Evolutionary conservation across 2,113 vertebrate genomes (phyloP).

Genomic region (Ardeotis arabs): DNA sequence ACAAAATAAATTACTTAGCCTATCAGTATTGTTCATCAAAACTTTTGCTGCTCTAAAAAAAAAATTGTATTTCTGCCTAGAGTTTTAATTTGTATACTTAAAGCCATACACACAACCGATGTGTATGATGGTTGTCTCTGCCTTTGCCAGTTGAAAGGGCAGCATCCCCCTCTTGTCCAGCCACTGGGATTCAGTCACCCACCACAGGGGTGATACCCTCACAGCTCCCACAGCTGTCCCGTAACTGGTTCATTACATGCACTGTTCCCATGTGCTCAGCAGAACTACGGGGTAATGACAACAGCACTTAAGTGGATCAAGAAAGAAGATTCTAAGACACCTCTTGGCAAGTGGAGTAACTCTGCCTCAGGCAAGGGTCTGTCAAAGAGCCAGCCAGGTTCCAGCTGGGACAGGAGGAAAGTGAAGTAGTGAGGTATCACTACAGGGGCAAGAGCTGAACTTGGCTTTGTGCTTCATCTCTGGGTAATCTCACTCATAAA

Average conservation of each 20-base stretch:
- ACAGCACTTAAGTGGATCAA: neutral
- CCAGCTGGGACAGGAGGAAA: neutral
- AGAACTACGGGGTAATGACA: rapidly evolving
- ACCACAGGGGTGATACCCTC: neutral
- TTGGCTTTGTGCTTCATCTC: neutral
- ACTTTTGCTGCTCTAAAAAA: neutral
- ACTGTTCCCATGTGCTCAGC: rapidly evolving
- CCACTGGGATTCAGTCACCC: neutral
- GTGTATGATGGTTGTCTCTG: neutral
- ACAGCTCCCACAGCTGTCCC: neutral
- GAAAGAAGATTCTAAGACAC: neutral
- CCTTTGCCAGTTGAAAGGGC: neutral
- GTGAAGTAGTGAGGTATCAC: neutral
- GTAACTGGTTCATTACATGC: neutral
- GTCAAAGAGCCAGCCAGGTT: neutral
- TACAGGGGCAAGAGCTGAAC: neutral
- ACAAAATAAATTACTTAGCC: neutral
- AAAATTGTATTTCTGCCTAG: neutral
- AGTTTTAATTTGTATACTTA: neutral
- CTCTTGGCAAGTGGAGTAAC: neutral
- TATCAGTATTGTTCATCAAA: neutral
- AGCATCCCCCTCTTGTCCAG: neutral
- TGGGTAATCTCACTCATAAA: neutral
- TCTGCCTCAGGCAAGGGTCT: neutral
- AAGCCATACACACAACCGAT: neutral